Percentiles rank a stretch among this genome's conserved stretches.
phyloP scores from a whole-genome alignment of 2,797 vertebrate species.

The Labroides dimidiatus region DNA sequence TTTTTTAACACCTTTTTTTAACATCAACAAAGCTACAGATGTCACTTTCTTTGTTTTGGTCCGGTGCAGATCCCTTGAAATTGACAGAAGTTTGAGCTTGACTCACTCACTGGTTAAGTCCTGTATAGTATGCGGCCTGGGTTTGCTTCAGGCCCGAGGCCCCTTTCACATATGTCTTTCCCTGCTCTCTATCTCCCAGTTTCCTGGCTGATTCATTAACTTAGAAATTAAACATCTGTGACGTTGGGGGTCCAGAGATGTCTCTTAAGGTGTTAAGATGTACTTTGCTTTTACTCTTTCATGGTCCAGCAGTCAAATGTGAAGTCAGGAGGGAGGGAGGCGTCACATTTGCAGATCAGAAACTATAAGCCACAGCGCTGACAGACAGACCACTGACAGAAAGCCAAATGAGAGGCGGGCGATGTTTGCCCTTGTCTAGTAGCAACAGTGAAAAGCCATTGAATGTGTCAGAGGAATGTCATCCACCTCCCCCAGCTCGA shows the following conservation, averaged over 20 bases:
- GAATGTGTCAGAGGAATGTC: conserved; percentile 72
- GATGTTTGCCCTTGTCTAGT: conserved; percentile 59
- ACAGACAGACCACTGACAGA: conserved; percentile 49
- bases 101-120: too few relatives aligned
- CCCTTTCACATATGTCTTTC: too few relatives aligned
- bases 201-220: too few relatives aligned
- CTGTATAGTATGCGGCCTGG: too few relatives aligned
- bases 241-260: neutral
- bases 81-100: too few relatives aligned
- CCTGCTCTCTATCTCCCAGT: too few relatives aligned
- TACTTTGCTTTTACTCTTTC: neutral
- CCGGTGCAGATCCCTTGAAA: too few relatives aligned
- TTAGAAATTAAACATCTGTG: too few relatives aligned
- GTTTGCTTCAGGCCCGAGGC: too few relatives aligned
- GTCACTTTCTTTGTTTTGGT: too few relatives aligned
- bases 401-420: conserved; percentile 45
- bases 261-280: neutral
- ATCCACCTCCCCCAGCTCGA: conserved; percentile 61
- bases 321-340: conserved; percentile 12
- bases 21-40: too few relatives aligned
- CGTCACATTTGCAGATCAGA: conserved; percentile 5
- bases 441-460: conserved; percentile 56
- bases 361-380: conserved; percentile 26
- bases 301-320: neutral
- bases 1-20: too few relatives aligned